phyloP scores from a whole-genome alignment of 2,113 vertebrate genomes.

The Muntiacus muntjak region DNA sequence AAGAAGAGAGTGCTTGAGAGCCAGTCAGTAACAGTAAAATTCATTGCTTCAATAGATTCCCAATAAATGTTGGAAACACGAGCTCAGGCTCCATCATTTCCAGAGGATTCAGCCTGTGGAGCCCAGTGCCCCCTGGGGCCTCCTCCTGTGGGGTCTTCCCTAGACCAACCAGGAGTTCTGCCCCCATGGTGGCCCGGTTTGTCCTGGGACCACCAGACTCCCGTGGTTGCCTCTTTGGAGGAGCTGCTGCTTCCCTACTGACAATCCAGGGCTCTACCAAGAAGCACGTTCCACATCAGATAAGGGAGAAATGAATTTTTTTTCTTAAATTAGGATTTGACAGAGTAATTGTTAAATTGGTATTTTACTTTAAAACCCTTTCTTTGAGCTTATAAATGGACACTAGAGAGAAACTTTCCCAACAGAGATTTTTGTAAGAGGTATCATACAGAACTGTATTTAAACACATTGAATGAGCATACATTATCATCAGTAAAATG shows the following conservation, averaged over 20 bases:
- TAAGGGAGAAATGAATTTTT: slow-evolving; percentile 56
- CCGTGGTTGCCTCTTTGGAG: background rate
- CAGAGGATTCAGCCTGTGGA: background rate
- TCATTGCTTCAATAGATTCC: too few species aligned
- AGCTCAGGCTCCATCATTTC: background rate
- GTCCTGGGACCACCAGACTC: slow-evolving; percentile 50
- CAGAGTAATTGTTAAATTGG: slow-evolving; percentile 51
- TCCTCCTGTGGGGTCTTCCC: fast-evolving
- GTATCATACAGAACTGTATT: background rate
- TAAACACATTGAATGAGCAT: background rate
- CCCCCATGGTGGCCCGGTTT: background rate
- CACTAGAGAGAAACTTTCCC: slow-evolving; percentile 52
- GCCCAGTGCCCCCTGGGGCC: background rate
- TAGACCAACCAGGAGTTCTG: too few species aligned
- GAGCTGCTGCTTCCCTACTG: background rate
- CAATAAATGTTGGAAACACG: background rate
- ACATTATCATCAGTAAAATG: background rate
- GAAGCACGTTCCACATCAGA: slow-evolving; percentile 21
- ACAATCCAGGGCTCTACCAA: slow-evolving; percentile 60
- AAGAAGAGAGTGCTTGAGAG: background rate
- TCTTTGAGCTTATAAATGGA: slow-evolving; percentile 26
- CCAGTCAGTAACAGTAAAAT: background rate
- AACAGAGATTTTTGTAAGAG: background rate
- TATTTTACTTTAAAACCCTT: slow-evolving; percentile 15
- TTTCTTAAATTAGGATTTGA: slow-evolving; percentile 45